Evolutionary conservation across 2,797 vertebrate species (phyloP).

Genomic region (Sebastes diaconus): DNA sequence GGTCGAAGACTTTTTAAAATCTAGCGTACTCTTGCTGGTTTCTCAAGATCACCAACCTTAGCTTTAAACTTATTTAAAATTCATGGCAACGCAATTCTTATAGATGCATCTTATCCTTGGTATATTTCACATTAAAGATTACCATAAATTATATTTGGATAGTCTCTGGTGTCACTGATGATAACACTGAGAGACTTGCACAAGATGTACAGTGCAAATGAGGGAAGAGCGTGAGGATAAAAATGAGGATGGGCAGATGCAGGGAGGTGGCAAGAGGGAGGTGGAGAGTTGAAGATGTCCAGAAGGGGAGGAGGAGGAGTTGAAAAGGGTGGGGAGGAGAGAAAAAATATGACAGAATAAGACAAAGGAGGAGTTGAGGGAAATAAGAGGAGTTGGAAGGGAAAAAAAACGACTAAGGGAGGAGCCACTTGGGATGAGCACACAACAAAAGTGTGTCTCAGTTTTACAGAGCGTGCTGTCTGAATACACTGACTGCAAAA

Average conservation of each 20-base stretch:
- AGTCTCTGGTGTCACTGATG: not conserved
- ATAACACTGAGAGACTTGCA: not conserved
- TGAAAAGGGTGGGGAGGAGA: conserved; percentile 2
- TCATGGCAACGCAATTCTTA: not conserved
- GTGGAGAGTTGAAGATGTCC: not conserved
- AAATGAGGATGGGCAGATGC: not conserved
- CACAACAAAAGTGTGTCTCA: conserved; percentile 29
- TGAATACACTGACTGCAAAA: conserved; percentile 15
- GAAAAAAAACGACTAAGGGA: not conserved
- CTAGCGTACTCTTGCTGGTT: no score
- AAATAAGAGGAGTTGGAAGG: conserved; percentile 2
- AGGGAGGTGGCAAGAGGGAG: not conserved
- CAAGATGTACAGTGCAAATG: not conserved
- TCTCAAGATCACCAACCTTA: no score
- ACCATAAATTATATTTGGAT: not conserved
- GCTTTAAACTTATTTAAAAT: not conserved
- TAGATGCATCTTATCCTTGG: not conserved
- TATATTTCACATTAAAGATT: not conserved
- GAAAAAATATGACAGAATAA: not conserved
- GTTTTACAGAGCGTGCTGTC: conserved; percentile 4
- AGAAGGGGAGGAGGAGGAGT: conserved; percentile 29
- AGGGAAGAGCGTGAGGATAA: not conserved
- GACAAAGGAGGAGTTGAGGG: conserved; percentile 23
- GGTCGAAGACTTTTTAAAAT: no score
- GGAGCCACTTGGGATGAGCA: conserved; percentile 28